phyloP scores from a whole-genome alignment of 2,888 invertebrate species.

The Busseola fusca region DNA sequence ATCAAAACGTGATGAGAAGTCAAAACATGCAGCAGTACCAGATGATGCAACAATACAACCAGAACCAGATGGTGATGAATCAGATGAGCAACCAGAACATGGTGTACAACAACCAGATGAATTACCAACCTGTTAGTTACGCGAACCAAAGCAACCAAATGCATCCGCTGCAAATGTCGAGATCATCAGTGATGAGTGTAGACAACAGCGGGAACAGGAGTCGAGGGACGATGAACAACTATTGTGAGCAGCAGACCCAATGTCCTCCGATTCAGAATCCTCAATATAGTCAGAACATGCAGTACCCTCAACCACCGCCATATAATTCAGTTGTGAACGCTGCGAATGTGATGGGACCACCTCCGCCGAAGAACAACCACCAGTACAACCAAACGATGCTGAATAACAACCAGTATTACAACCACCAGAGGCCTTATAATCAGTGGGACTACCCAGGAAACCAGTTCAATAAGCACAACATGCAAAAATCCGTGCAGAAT shows the following conservation, averaged over 20 bases:
- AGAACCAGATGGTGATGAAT: conserved; percentile 75
- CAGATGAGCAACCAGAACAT: conserved; percentile 77
- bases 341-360: conserved; percentile 84
- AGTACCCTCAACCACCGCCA: conserved; percentile 83
- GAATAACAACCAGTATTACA: conserved; percentile 86
- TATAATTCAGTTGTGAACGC: conserved; percentile 83
- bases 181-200: conserved; percentile 86
- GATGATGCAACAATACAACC: conserved; percentile 81
- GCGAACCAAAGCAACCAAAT: conserved; percentile 78
- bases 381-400: conserved; percentile 86
- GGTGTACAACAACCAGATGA: conserved; percentile 78
- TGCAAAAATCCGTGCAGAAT: conserved; percentile 82
- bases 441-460: conserved; percentile 84
- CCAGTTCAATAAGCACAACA: conserved; percentile 84
- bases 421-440: conserved; percentile 83
- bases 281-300: conserved; percentile 80
- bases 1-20: conserved; percentile 76
- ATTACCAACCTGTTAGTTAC: conserved; percentile 79
- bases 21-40: conserved; percentile 83
- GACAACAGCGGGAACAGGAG: conserved; percentile 84
- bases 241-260: conserved; percentile 78
- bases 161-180: conserved; percentile 83
- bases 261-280: conserved; percentile 74
- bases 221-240: conserved; percentile 80
- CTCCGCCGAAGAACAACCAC: conserved; percentile 85